Evolutionary conservation across 2,797 vertebrate species (phyloP), one percentile per base, ranked within the genome.

Genomic region (Ctenopoma kingsleyae): DNA sequence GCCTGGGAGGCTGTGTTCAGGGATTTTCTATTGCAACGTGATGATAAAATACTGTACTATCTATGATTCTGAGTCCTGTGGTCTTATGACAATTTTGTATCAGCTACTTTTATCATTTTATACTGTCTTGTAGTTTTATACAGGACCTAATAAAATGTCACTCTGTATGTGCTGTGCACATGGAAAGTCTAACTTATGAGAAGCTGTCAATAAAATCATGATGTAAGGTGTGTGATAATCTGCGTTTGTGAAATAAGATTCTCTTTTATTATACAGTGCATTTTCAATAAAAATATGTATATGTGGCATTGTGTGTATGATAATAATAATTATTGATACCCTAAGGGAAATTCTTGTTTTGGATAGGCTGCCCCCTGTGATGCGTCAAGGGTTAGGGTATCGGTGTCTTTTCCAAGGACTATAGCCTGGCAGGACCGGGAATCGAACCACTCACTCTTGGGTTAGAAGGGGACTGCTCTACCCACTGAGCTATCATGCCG

Each of bases 91-190:
- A 65, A 51, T 87, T 91, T 90, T 85, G 72, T 87, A 89, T 71
- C 17, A 74, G 48, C n/a, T 78, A 69, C 72, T 84, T 84, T 88
- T 89, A 86, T 78, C 78, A 86, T 90, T 84, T 43, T 43, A 43
- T 17, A n/a, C 41, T 90, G 92, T 91, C 93, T 94, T 96, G 97
- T 97, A 96, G 96, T 97, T 97, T 95, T 96, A 96, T 97, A 95
- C 96, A 95, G 96, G 95, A 90, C 85, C 90, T 88, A 71, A 91
- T 93, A 82, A 87, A 91, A 89, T 85, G 83, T 89, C 85, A 86
- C 43, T 76, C 80, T 92, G 93, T 97, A 95, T 98, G 97, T 99
- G 97, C 97, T 95, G 91, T 95, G 97, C 97, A 98, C 97, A 98
- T 88, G 81, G 78, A 59, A 91, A 78, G 88, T 84, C 91, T 81